Base-by-base conservation (phyloP, 1,140 invertebrate species). In the Thaumatotibia leucotreta region DNA sequence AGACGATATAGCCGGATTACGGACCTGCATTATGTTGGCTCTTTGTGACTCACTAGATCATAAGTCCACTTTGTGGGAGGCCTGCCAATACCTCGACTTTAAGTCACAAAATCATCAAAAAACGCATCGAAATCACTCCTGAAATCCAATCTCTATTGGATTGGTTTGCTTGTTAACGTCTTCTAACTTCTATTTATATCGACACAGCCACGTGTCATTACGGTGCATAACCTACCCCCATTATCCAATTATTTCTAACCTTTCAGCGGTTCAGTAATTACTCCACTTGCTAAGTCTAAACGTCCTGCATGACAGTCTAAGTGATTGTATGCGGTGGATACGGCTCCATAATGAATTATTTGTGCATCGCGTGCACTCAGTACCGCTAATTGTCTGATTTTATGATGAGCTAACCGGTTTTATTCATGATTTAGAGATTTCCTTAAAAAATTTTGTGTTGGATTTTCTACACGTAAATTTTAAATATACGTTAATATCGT, bases 171-270 rank as follows among this genome's bases (percentile, higher is more conserved):
- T n/a, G 52, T 61, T 63, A 61, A 64, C 52, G 58, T 52, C 66
- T 65, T 65, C n/a, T 29, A 23, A 61, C 61, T 29, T 8, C 62
- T 62, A 62, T 67, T 27, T 65, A 63, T 66, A 49, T 68, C 66
- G 73, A 72, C 65, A 66, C 65, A 71, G 73, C 67, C 70, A 69
- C 67, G 62, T 70, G 73, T 78, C 76, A 78, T 75, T 76, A 77
- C 64, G 67, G 76, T 77, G 77, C 79, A 84, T 82, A 79, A 80
- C 76, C 75, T 69, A 64, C 64, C 66, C 66, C 54, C 65, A 86
- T 86, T 87, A 84, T 86, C 78, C 83, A 89, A 87, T 88, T 88
- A 88, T 86, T 79, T 88, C 76, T 88, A 86, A 88, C 85, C 85
- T 86, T 88, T 90, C 80, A 86, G 77, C 75, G 67, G 68, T 75